Evolutionary conservation across 2,113 vertebrate genomes (phyloP).

Genomic region (Micromys minutus): DNA sequence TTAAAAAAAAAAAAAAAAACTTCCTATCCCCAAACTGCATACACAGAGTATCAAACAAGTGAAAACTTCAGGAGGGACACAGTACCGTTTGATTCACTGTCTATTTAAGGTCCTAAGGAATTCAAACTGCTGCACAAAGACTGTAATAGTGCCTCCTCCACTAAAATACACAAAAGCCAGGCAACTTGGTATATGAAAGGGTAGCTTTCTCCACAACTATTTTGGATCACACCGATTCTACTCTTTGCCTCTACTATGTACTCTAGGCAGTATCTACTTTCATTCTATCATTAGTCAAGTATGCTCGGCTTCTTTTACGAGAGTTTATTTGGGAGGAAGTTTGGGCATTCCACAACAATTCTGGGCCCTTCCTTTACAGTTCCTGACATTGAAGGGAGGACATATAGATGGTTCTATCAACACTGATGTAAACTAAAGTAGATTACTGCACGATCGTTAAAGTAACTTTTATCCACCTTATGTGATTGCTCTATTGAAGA

Average conservation of each 20-base stretch:
- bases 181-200: not conserved
- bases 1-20: slow-evolving; percentile 6
- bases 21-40: not conserved
- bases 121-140: not conserved
- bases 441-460: not conserved
- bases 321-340: not conserved
- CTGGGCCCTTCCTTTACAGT: not conserved
- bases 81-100: not conserved
- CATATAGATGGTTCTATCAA: not conserved
- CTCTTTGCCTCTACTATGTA: not conserved
- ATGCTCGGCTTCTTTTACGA: not conserved
- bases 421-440: not conserved
- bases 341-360: not conserved
- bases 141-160: not conserved
- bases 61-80: not conserved
- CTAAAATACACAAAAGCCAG: not conserved
- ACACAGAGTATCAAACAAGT: not conserved
- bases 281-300: not conserved
- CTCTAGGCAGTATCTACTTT: not conserved
- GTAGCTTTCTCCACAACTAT: not conserved
- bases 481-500: too few species aligned
- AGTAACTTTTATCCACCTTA: too few species aligned
- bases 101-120: not conserved
- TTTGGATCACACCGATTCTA: not conserved
- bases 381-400: not conserved